A percentile compares a stretch with the other conserved stretches of the same genome.
These are phyloP conservation scores for Amblyopsis rosae DNA, from an alignment of 2,113 vertebrate genomes.

Conservation along the genomic window DNA sequence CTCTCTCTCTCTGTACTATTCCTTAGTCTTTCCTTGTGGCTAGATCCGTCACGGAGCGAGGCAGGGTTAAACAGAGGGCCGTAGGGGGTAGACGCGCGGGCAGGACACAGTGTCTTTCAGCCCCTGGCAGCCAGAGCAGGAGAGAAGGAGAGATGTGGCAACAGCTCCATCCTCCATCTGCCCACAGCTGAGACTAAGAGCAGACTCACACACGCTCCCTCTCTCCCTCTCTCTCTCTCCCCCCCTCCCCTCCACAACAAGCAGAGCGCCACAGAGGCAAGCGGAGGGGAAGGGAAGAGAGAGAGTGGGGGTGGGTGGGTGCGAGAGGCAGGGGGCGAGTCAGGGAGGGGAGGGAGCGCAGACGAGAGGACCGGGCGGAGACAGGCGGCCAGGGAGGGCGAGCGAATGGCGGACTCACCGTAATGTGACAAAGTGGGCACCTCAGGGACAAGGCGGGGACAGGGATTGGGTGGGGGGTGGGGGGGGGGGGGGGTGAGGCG, in stretches of 20 bases:
- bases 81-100: slow-evolving; percentile 51
- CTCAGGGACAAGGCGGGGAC: slow-evolving; percentile 28
- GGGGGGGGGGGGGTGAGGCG: background rate
- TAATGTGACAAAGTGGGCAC: slow-evolving; percentile 63
- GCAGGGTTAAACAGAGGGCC: slow-evolving; percentile 23
- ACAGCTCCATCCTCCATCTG: slow-evolving; percentile 77
- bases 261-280: slow-evolving; percentile 82
- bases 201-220: slow-evolving; percentile 63
- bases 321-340: slow-evolving; percentile 49
- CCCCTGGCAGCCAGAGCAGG: slow-evolving; percentile 63
- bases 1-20: slow-evolving; percentile 29
- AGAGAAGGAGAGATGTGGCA: slow-evolving; percentile 68
- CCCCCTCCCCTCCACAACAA: slow-evolving; percentile 67
- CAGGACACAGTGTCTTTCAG: slow-evolving; percentile 65
- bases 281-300: slow-evolving; percentile 4
- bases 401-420: slow-evolving; percentile 59
- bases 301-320: slow-evolving; percentile 8
- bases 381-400: slow-evolving; percentile 22
- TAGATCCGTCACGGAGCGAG: slow-evolving; percentile 61
- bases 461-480: slow-evolving; percentile 23
- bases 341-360: slow-evolving; percentile 57
- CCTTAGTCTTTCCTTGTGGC: slow-evolving; percentile 47
- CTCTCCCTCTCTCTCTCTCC: slow-evolving; percentile 27
- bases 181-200: slow-evolving; percentile 78
- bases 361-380: slow-evolving; percentile 59